These are phyloP conservation scores for Gorsachius goisagi DNA, from an alignment of 2,113 vertebrate genomes.

Conservation along the genomic window DNA sequence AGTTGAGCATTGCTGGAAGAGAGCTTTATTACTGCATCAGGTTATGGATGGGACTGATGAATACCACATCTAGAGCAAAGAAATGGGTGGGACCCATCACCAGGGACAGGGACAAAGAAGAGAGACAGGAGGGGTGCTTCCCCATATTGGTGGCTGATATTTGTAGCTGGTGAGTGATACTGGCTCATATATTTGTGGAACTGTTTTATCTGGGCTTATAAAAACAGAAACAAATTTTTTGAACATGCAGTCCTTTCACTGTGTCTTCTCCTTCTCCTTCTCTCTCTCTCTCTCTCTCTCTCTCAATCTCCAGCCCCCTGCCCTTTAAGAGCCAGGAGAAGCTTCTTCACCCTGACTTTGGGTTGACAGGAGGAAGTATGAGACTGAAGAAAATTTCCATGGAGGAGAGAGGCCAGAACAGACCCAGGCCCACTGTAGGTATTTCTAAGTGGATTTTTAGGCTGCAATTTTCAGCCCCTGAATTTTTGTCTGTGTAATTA, in stretches of 20 bases:
- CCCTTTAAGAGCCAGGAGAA: not conserved
- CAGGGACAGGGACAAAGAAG: not conserved
- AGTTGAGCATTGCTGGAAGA: fast-evolving
- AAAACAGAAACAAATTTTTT: not conserved
- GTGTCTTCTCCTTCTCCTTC: not conserved
- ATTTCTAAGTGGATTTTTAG: not conserved
- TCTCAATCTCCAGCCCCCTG: not conserved
- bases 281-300: not conserved
- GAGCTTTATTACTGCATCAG: not conserved
- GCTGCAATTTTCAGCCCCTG: not conserved
- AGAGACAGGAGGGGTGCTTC: not conserved
- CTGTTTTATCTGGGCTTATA: not conserved
- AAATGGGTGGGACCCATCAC: not conserved
- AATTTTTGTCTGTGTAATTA: not conserved
- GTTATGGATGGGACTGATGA: not conserved
- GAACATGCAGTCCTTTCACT: not conserved
- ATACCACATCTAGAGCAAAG: not conserved
- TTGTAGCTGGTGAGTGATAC: not conserved
- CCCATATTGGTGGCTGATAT: not conserved
- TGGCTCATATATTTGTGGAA: not conserved
- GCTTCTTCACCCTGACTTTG: not conserved
- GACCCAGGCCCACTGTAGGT: not conserved
- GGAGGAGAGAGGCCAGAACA: not conserved
- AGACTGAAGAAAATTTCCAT: not conserved
- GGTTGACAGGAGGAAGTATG: not conserved